phyloP scores from a whole-genome alignment of 1,140 invertebrate genomes.

The Chelonus insularis region DNA sequence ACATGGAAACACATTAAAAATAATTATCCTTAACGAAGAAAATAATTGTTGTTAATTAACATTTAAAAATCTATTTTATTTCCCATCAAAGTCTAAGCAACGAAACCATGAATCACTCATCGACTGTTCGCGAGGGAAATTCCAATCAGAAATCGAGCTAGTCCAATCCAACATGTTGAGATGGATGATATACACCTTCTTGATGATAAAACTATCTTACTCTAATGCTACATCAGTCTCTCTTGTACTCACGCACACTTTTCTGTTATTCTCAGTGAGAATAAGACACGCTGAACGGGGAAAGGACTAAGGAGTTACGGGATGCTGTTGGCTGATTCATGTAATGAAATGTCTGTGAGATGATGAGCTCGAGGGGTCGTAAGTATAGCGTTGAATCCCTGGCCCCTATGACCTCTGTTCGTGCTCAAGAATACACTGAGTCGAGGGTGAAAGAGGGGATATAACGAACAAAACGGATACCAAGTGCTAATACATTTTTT shows the following conservation, averaged over 20 bases:
- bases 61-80: background rate
- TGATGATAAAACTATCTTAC: conserved; percentile 25
- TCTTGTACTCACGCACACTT: background rate
- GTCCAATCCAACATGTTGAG: conserved; percentile 44
- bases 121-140: conserved; percentile 36
- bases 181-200: conserved; percentile 35
- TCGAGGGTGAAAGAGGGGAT: background rate
- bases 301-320: conserved; percentile 9
- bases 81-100: background rate
- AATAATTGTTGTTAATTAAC: too few species aligned
- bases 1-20: too few species aligned
- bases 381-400: conserved; percentile 55
- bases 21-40: too few species aligned
- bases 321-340: conserved; percentile 50
- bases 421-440: conserved; percentile 16
- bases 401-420: conserved; percentile 48
- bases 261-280: background rate
- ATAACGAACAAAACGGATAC: conserved; percentile 15
- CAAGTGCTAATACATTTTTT: conserved; percentile 1
- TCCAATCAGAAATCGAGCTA: conserved; percentile 51
- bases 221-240: background rate
- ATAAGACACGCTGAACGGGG: background rate
- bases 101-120: conserved; percentile 1
- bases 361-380: conserved; percentile 50
- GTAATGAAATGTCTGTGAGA: conserved; percentile 57